These are phyloP conservation scores for Scolanthus callimorphus DNA, from an alignment of 92 coral and sea anemone genomes.

Conservation along the genomic window DNA sequence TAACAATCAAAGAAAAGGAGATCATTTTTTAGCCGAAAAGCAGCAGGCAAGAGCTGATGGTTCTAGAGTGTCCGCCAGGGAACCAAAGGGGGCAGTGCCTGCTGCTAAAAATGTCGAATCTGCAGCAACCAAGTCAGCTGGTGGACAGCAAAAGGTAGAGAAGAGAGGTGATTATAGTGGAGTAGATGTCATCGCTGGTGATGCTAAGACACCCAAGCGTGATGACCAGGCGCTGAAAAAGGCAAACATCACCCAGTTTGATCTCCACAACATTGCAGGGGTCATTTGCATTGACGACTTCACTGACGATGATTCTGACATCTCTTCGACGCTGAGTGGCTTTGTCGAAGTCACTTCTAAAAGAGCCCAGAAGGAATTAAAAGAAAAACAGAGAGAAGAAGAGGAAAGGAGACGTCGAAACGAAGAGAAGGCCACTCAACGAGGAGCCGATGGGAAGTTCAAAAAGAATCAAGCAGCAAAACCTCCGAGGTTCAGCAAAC, in stretches of 20 bases:
- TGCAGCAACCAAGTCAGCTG: conserved; percentile 56
- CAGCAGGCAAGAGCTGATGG: conserved; percentile 99
- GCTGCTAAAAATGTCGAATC: conserved; percentile 83
- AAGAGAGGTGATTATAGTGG: conserved; percentile 44
- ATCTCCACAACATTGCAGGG: conserved; percentile 93
- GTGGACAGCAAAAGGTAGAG: conserved; percentile 52
- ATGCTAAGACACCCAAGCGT: conserved; percentile 55
- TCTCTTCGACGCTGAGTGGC: conserved; percentile 92
- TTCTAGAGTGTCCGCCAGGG: conserved; percentile 83
- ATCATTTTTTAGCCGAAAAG: conserved; percentile 99
- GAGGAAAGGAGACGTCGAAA: conserved; percentile 77
- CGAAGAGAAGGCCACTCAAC: conserved; percentile 73
- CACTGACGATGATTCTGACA: conserved; percentile 89
- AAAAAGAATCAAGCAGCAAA: conserved; percentile 76
- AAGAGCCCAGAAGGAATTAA: conserved; percentile 87
- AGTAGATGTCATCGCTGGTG: conserved; percentile 58
- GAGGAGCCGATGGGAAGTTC: conserved; percentile 43
- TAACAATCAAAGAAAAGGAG: conserved; percentile 66
- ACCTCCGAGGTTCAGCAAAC: conserved; percentile 92
- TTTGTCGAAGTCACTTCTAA: conserved; percentile 97
- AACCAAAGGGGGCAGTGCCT: conserved; percentile 91
- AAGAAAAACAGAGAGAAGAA: conserved; percentile 95
- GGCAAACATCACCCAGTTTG: conserved; percentile 59
- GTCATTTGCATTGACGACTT: conserved; percentile 95
- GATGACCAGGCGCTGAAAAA: conserved; percentile 60